Base-by-base conservation (phyloP, 2,797 vertebrate species). In the Heteromormyrus szaboi region DNA sequence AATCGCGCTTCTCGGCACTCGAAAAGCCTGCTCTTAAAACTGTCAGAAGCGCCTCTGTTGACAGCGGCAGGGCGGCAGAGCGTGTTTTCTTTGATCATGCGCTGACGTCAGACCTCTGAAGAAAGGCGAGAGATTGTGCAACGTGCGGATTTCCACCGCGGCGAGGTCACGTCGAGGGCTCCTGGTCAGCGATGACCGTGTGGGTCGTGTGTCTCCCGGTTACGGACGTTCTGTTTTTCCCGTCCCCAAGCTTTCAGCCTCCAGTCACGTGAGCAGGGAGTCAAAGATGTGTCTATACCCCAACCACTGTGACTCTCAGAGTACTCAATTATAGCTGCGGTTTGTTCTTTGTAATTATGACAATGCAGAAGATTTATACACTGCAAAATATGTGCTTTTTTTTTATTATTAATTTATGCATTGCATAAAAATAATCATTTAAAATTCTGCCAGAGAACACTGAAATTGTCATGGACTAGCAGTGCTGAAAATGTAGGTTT, bases 51-150 rank as follows among this genome's bases (percentile, higher is more conserved):
- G 87, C 37, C 22, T 54, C 87, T 33, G 1, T 29, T 81, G 68
- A 83, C 37, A n/a, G 81, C 62, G 44, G 79, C 50, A 22, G 65
- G 44, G 86, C 41, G 29, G 29, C 41, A 87, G 41, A 88, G 22
- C 87, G 88, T 46, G 37, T 90, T 81, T 62, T 62, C 87, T 89
- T 7, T 89, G 22, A 81, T 46, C 79, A 19, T 17, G 41, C 48
- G 76, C 76, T 91, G 90, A 90, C 79, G 79, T 87, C 79, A 90
- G 86, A 33, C 59, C 46, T 89, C 17, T 72, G 89, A 90, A 88
- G 48, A 86, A 88, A 54, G 88, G 87, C 33, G 76, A 87, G 29
- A 68, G 76, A 37, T 90, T 91, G 79, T 33, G 87, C 44, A 90
- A 90, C 25, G 19, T 14, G 17, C 44, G 86, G 50, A 89, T 89